Base-by-base conservation (phyloP, 1,140 invertebrate species). In the Lordiphosa stackelbergi region DNA sequence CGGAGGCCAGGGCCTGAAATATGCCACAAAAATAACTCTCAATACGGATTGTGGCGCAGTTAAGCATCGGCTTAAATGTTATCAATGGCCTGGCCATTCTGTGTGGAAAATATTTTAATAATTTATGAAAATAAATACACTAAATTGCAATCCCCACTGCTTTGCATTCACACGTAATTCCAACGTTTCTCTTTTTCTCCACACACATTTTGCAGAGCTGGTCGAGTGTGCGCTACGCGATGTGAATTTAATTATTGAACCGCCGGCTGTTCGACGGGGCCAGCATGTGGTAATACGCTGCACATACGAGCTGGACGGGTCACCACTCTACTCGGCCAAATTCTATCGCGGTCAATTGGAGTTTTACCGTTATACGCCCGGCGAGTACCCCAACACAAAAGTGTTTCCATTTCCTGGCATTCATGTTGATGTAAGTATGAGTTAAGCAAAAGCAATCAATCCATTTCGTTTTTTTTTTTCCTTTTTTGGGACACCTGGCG, bases 341-440 rank as follows among this genome's bases (percentile, higher is more conserved):
- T 94, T 93, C 92, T 94, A 94, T 87, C 90, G 93, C 49, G 93
- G 94, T n/a, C 91, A 89, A 70, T 90, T 91, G 66, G 94, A 95
- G 87, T 94, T 95, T 88, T 95, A 94, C 87, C 90, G 94, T 59
- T 94, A 91, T 75, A 92, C 93, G 3, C 93, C 93, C 0, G 91
- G 89, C 49, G 92, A 94, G 66, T 89, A 88, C 28, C 93, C 93
- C 9, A 88, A 90, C 6, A 93, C 90, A 1, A 94, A 93, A 85
- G 90, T 91, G 45, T 95, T 95, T 87, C 90, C 91, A 38, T 89
- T 94, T 52, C 88, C 90, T 5, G 94, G 93, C 48, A 92, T 95
- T 52, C 88, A 92, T 71, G 92, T 95, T 38, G 93, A 95, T 86
- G 94, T 95, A 87, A 94, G 94, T 93, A 84, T 49, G 19, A 4